Conservation (phyloP, 1,140 invertebrate species). For the Heliothis virescens region DNA sequence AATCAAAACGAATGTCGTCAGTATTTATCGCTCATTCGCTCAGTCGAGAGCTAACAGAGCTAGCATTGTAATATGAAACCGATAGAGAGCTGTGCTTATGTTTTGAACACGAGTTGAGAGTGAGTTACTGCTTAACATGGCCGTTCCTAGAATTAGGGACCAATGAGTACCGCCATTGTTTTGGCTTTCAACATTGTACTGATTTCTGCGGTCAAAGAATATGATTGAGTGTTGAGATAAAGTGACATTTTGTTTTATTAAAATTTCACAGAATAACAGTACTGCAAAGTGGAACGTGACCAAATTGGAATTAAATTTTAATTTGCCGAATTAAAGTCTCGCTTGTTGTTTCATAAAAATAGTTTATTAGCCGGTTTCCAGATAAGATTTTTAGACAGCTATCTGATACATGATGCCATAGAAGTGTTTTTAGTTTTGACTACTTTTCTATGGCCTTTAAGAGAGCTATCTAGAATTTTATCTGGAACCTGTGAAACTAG, state of each 20-base stretch:
- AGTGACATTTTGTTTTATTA: background rate
- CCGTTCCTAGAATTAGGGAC: constrained; percentile 29
- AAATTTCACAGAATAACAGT: too few relatives aligned
- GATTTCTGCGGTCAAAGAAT: constrained; percentile 23
- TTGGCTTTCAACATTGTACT: constrained; percentile 10
- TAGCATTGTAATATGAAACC: constrained; percentile 33
- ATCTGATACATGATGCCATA: too few relatives aligned
- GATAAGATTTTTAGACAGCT: too few relatives aligned
- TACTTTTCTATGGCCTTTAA: too few relatives aligned
- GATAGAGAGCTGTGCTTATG: constrained; percentile 22
- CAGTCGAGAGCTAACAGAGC: constrained; percentile 24
- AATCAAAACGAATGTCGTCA: background rate
- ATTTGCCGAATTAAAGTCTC: too few relatives aligned
- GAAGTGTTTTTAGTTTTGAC: too few relatives aligned
- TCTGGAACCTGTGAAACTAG: too few relatives aligned
- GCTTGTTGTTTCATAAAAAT: too few relatives aligned
- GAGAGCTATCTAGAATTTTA: too few relatives aligned
- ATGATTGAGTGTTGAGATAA: background rate
- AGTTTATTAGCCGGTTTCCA: too few relatives aligned
- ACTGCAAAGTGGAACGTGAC: too few relatives aligned
- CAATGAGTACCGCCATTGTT: constrained; percentile 20
- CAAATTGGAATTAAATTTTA: too few relatives aligned
- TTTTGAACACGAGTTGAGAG: constrained; percentile 18
- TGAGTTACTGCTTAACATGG: constrained; percentile 8
- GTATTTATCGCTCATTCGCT: constrained; percentile 21